These are phyloP conservation scores for Drosophila lutescens DNA, from an alignment of 2,888 invertebrate species.

Conservation along the genomic window DNA sequence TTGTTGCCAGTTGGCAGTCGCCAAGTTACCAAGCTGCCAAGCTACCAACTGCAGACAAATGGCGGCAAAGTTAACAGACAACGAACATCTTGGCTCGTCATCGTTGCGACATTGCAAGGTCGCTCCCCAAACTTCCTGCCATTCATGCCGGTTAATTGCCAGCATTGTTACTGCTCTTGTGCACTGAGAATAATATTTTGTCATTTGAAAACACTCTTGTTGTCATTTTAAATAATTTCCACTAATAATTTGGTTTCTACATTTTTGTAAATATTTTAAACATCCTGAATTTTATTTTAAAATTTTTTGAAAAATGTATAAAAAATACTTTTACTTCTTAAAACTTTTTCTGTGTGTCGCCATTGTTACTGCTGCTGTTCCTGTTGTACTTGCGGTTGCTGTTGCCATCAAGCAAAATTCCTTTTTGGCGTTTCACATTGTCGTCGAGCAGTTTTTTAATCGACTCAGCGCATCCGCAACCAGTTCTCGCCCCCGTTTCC, in stretches of 20 bases:
- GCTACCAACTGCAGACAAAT: slow-evolving; percentile 52
- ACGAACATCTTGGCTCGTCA: slow-evolving; percentile 25
- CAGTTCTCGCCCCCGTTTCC: slow-evolving; percentile 29
- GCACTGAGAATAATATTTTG: not conserved
- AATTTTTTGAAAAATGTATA: too few species aligned
- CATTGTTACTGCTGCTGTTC: slow-evolving; percentile 21
- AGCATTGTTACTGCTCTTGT: slow-evolving; percentile 50
- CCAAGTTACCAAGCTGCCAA: slow-evolving; percentile 22
- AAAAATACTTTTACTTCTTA: too few species aligned
- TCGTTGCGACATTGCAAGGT: slow-evolving; percentile 74
- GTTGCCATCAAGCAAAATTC: slow-evolving; percentile 65
- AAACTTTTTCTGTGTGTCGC: not conserved
- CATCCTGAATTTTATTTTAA: too few species aligned
- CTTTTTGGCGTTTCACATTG: slow-evolving; percentile 66
- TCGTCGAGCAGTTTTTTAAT: slow-evolving; percentile 55
- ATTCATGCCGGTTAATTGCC: slow-evolving; percentile 61
- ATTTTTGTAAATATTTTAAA: too few species aligned
- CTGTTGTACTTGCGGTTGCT: slow-evolving; percentile 30
- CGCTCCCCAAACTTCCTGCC: slow-evolving; percentile 70
- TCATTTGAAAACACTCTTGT: too few species aligned
- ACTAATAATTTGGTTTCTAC: too few species aligned
- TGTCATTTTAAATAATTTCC: too few species aligned
- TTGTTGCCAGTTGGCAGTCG: slow-evolving; percentile 23
- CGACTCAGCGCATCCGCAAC: slow-evolving; percentile 62
- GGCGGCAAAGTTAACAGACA: slow-evolving; percentile 64